Conservation (phyloP, 2,113 vertebrate species). For the Tapirus terrestris region DNA sequence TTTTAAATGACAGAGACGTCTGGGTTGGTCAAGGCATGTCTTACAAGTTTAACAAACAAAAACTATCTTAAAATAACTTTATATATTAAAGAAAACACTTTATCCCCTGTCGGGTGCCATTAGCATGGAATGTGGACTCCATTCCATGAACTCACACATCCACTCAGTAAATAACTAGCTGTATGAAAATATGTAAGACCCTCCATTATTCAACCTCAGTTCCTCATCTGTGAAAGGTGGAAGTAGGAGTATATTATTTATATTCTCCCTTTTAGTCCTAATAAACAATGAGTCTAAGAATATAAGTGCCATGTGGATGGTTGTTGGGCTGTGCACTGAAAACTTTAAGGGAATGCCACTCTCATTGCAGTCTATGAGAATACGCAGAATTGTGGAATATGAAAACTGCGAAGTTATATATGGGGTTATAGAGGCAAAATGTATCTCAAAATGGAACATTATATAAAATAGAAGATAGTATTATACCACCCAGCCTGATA, state of each 20-base stretch:
- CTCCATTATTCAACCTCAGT: background rate
- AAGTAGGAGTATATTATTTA: background rate
- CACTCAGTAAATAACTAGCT: background rate
- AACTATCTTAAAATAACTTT: background rate
- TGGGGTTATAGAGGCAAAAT: background rate
- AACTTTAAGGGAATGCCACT: background rate
- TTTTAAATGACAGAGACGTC: background rate
- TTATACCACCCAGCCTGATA: background rate
- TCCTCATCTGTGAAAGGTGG: background rate
- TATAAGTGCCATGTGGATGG: rapidly evolving
- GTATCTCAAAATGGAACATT: background rate
- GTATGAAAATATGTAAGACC: background rate
- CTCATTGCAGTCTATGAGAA: background rate
- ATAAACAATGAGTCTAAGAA: background rate
- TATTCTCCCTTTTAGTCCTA: background rate
- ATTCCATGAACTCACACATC: too few species aligned
- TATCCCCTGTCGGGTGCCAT: background rate
- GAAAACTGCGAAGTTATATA: background rate
- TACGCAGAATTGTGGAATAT: rapidly evolving
- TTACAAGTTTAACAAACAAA: background rate
- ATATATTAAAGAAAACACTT: background rate
- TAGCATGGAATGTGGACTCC: background rate
- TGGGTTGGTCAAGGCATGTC: background rate
- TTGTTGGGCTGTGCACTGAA: background rate
- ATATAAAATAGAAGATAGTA: background rate